phyloP scores from a whole-genome alignment of 2,113 vertebrate genomes.

The Melanostigma gelatinosum region DNA sequence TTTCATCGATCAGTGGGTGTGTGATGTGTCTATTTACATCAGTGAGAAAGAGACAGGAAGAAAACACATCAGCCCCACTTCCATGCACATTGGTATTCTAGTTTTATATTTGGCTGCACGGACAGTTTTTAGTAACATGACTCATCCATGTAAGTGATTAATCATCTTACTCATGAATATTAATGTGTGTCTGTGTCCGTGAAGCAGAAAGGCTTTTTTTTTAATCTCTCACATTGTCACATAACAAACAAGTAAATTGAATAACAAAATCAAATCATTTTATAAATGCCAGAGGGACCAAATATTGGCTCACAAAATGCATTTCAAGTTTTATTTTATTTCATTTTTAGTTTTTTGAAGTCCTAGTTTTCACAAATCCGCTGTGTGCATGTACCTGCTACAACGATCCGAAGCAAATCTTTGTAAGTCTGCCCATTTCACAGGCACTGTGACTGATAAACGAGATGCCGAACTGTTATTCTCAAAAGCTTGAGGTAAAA shows the following conservation, averaged over 20 bases:
- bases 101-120: constrained; percentile 71
- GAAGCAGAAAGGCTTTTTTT: constrained; percentile 35
- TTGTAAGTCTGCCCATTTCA: constrained; percentile 11
- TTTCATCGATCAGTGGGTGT: constrained; percentile 37
- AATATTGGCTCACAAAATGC: constrained; percentile 7
- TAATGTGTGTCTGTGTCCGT: constrained; percentile 40
- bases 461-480: constrained; percentile 5
- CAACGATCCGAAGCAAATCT: constrained; percentile 34
- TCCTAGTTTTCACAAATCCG: constrained; percentile 11
- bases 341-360: background rate
- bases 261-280: constrained; percentile 35
- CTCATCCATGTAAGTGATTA: constrained; percentile 67
- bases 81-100: constrained; percentile 18
- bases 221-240: constrained; percentile 38
- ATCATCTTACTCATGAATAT: constrained; percentile 65
- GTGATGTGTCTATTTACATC: constrained; percentile 14
- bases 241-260: constrained; percentile 37
- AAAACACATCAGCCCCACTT: background rate
- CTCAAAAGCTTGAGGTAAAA: constrained; percentile 18
- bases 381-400: constrained; percentile 3
- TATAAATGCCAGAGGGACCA: constrained; percentile 34
- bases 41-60: constrained; percentile 10
- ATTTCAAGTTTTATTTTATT: background rate
- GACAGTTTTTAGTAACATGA: constrained; percentile 56
- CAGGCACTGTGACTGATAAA: constrained; percentile 11